Base-by-base conservation (phyloP, 2,888 invertebrate genomes). In the Apamea monoglypha region DNA sequence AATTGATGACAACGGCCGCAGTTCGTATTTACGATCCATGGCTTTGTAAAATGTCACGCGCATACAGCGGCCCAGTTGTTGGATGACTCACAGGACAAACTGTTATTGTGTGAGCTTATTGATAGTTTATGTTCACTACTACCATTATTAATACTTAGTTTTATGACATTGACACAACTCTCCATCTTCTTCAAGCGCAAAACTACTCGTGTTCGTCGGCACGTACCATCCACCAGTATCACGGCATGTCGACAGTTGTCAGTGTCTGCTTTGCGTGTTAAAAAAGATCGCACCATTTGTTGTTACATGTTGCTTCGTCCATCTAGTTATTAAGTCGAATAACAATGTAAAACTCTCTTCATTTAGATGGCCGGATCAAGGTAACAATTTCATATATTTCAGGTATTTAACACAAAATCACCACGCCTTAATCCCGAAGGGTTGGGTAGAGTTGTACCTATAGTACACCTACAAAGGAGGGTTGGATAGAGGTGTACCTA, bases 181-280 rank as follows among this genome's bases (percentile, higher is more conserved):
- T 32, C 2, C 2, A 53, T 66, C 25, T 36, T 79, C 83, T 56
- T 56, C 36, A 36, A 66, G 66, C 80, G 79, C 44, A 53, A n/a
- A 66, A 36, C 6, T 69, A 21, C 66, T 59, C 14, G 36, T 70
- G 50, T 59, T 47, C 21, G n/a, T 29, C 47, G 50, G 7, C 69
- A 83, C 40, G 18, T 56, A 36, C 40, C 47, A 50, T 82, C 36
- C 36, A 66, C 29, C 44, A n/a, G 50, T 50, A 44, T 80, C 66
- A 36, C 21, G 32, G 78, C 84, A 81, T 78, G 64, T 78, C n/a
- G 64, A 70, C 40, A 50, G 32, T 32, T 29, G 18, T 50, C 56
- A 21, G 21, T 80, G 61, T 82, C 63, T 63, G 81, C 85, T 82
- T 82, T 82, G 32, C 44, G 40, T 80, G 73, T 85, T 85, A 40